A percentile compares a stretch with the other conserved stretches of the same genome.
Conservation (phyloP, 2,888 invertebrate genomes). For the Tipula unca region DNA sequence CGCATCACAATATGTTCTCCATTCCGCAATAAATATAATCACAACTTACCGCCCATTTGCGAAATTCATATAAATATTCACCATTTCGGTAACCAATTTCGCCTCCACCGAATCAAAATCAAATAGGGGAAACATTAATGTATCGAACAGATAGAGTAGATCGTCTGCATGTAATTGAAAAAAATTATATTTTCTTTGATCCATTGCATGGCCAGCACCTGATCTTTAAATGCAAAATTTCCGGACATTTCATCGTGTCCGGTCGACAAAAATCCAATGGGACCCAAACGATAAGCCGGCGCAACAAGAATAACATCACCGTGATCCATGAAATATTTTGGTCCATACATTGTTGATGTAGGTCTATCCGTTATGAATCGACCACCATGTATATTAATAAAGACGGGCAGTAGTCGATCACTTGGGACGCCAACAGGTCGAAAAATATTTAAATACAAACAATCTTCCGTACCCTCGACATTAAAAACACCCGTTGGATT, state of each 20-base stretch:
- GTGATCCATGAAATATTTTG: constrained; percentile 43
- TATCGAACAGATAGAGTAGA: neutral
- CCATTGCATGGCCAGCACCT: neutral
- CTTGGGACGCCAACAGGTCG: neutral
- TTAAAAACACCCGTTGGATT: neutral
- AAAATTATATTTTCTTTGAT: neutral
- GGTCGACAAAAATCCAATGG: constrained; percentile 27
- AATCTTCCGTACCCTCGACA: neutral
- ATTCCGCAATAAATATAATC: neutral
- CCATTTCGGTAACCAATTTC: neutral
- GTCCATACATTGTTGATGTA: constrained; percentile 32
- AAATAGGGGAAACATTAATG: neutral
- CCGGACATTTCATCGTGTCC: neutral
- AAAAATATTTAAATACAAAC: neutral
- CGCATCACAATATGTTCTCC: neutral
- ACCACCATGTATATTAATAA: neutral
- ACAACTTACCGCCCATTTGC: neutral
- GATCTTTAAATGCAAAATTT: constrained; percentile 9
- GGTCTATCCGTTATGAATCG: neutral
- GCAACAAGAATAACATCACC: constrained; percentile 39
- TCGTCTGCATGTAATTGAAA: neutral
- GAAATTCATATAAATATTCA: neutral
- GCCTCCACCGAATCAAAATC: neutral
- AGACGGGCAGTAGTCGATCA: constrained; percentile 32
- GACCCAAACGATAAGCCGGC: constrained; percentile 38